These are phyloP conservation scores for Drusus annulatus DNA, from an alignment of 1,140 invertebrate species.

Conservation along the genomic window DNA sequence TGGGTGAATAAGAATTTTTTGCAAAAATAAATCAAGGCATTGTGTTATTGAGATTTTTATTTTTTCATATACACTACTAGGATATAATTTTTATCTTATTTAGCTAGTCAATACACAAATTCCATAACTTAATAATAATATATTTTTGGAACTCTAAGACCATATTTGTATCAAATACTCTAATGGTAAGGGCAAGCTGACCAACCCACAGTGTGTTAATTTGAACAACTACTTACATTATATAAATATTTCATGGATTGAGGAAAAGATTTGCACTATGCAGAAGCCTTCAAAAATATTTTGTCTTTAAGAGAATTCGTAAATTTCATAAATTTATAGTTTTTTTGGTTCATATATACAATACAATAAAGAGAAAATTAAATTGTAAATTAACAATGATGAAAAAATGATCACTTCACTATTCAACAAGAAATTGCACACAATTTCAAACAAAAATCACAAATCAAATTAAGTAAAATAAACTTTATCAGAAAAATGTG, in stretches of 20 bases:
- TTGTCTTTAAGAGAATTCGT: conserved; percentile 18
- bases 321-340: conserved; percentile 6
- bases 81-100: conserved; percentile 50
- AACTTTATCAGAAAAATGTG: conserved; percentile 16
- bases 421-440: conserved; percentile 38
- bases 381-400: not conserved
- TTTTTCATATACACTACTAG: conserved; percentile 50
- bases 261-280: conserved; percentile 38
- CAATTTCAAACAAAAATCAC: conserved; percentile 31
- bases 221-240: conserved; percentile 37
- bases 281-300: conserved; percentile 41
- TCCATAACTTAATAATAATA: conserved; percentile 52
- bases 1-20: too few relatives aligned
- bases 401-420: conserved; percentile 12
- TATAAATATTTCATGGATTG: conserved; percentile 30
- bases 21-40: not conserved
- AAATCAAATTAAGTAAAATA: conserved; percentile 25
- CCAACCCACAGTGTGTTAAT: conserved; percentile 21
- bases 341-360: conserved; percentile 30
- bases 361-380: not conserved
- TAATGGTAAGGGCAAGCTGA: conserved; percentile 31
- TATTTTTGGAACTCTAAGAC: conserved; percentile 56
- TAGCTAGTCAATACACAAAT: conserved; percentile 45
- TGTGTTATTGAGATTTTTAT: conserved; percentile 40
- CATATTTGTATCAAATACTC: conserved; percentile 52